Conservation (phyloP, 2,888 invertebrate genomes). For the Chrysomela aeneicollis region DNA sequence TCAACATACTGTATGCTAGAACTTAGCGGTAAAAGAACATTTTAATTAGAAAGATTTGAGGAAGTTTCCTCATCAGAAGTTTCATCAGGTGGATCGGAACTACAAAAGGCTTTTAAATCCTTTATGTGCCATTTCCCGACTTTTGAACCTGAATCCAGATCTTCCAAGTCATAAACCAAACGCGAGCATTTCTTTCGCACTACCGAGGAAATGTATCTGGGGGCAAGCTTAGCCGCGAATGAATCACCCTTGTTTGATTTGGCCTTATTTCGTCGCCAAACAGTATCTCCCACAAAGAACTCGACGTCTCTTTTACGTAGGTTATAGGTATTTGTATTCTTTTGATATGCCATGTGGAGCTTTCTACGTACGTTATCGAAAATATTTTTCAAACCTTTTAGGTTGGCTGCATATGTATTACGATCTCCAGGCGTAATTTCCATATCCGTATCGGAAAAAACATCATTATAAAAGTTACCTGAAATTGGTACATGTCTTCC, state of each 20-base stretch:
- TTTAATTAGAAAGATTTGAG: neutral
- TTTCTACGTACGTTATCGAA: conserved; percentile 15
- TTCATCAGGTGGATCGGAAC: neutral
- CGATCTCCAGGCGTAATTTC: neutral
- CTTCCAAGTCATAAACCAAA: neutral
- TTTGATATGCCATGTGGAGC: conserved; percentile 22
- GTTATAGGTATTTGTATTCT: conserved; percentile 27
- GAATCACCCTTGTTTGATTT: neutral
- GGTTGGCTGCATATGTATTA: conserved; percentile 2
- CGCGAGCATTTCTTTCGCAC: neutral
- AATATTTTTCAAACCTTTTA: conserved; percentile 9
- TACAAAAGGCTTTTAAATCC: neutral
- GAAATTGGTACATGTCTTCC: conserved; percentile 34
- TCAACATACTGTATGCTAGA: no score
- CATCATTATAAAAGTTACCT: conserved; percentile 30
- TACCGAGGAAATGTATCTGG: neutral
- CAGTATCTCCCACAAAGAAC: conserved; percentile 22
- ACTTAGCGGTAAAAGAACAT: no score
- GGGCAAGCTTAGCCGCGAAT: neutral
- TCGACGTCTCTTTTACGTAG: conserved; percentile 21
- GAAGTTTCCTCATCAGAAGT: neutral
- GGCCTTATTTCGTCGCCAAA: conserved; percentile 31
- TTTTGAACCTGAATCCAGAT: neutral
- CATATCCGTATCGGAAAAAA: neutral
- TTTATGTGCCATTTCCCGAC: neutral